phyloP scores from a whole-genome alignment of 2,113 vertebrate genomes.

The Megalops atlanticus region DNA sequence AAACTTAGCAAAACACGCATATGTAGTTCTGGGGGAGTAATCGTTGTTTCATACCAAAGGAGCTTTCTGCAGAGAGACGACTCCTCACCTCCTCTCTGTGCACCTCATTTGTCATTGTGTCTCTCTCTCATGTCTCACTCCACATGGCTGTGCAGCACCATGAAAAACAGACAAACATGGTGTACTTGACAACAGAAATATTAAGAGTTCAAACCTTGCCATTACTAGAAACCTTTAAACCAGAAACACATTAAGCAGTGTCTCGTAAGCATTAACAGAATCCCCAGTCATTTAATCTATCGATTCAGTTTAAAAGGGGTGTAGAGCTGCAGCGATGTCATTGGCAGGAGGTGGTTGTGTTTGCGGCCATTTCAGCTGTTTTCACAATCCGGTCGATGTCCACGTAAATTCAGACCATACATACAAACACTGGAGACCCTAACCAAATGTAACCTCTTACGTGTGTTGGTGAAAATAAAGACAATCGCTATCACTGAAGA shows the following conservation, averaged over 20 bases:
- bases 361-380: too few relatives aligned
- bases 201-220: background rate
- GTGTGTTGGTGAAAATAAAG: constrained; percentile 21
- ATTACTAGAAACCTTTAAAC: background rate
- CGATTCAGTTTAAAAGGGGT: background rate
- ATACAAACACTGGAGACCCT: background rate
- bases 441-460: background rate
- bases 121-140: constrained; percentile 20
- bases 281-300: background rate
- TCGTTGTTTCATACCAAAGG: constrained; percentile 25
- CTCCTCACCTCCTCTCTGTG: constrained; percentile 32
- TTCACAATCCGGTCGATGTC: background rate
- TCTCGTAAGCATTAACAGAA: background rate
- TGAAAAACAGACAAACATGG: background rate
- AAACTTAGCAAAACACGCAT: constrained; percentile 18
- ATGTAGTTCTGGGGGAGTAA: constrained; percentile 18
- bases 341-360: too few relatives aligned
- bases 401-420: background rate
- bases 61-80: constrained; percentile 31
- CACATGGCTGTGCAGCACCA: constrained; percentile 39
- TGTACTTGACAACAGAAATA: background rate
- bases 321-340: background rate
- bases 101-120: constrained; percentile 50
- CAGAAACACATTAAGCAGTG: background rate
- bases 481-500: constrained; percentile 32